phyloP scores from a whole-genome alignment of 2,113 vertebrate species.

The Puma concolor region DNA sequence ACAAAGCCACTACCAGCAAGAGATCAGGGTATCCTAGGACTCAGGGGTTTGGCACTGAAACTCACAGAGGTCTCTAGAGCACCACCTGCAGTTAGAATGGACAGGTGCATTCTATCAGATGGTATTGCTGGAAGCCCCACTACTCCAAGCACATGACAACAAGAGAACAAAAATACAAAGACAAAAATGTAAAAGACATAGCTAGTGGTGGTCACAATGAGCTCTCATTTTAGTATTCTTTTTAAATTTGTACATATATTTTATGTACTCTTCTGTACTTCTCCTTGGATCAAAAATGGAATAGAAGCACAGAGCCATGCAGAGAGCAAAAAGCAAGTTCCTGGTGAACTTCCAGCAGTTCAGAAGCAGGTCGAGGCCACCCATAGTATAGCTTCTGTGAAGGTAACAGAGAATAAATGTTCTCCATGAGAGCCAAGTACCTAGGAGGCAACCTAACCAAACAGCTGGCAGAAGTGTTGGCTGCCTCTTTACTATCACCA shows the following conservation, averaged over 20 bases:
- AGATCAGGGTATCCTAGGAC: not conserved
- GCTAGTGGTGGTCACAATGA: not conserved
- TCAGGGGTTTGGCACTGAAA: not conserved
- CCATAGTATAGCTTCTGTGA: not conserved
- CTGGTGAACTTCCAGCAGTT: not conserved
- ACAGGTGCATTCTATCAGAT: not conserved
- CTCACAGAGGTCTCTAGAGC: not conserved
- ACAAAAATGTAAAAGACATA: conserved; percentile 13
- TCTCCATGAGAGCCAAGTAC: not conserved
- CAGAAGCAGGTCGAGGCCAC: not conserved
- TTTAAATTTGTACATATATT: not conserved
- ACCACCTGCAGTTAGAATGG: not conserved
- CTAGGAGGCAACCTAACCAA: not conserved
- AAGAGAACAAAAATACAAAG: not conserved
- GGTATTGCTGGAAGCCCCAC: not conserved
- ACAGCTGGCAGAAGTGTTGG: not conserved
- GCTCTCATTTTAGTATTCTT: not conserved
- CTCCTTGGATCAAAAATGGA: not conserved
- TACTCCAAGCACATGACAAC: not conserved
- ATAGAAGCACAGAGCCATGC: not conserved
- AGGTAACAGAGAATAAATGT: not conserved
- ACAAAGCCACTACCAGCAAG: not conserved
- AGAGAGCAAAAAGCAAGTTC: not conserved
- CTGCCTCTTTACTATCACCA: not conserved
- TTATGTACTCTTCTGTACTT: not conserved